Conservation (phyloP, 2,797 vertebrate species). For the Agapornis canus region DNA sequence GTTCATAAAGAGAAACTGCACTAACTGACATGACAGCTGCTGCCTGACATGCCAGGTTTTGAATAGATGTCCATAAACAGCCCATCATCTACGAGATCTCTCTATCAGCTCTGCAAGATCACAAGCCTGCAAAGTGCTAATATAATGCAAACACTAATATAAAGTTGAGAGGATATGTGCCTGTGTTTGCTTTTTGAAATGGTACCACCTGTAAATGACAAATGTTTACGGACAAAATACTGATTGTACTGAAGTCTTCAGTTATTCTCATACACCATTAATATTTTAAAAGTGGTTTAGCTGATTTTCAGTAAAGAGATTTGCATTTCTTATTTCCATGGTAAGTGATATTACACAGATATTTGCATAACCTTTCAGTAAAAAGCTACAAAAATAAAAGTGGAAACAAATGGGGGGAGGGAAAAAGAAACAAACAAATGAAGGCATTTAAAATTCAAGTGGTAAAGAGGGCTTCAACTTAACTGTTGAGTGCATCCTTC, state of each 20-base stretch:
- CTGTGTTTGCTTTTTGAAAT: background rate
- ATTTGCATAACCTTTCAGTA: background rate
- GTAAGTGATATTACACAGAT: background rate
- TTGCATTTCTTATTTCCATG: background rate
- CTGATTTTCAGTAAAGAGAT: background rate
- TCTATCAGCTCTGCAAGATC: background rate
- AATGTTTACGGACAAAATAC: background rate
- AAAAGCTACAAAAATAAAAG: background rate
- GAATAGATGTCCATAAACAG: background rate
- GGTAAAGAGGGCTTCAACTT: background rate
- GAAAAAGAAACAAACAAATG: background rate
- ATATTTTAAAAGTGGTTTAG: background rate
- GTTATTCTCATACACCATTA: fast-evolving
- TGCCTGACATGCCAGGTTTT: background rate
- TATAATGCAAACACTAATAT: background rate
- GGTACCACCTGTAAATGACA: background rate
- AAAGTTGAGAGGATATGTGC: fast-evolving
- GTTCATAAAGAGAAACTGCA: background rate
- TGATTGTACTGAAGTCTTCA: background rate
- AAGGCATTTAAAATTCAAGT: background rate
- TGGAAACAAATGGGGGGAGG: background rate
- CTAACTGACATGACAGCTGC: background rate
- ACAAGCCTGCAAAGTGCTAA: background rate
- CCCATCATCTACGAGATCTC: background rate
- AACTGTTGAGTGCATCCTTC: background rate